Percentiles rank a stretch among this genome's conserved stretches.
Evolutionary conservation across 2,888 invertebrate genomes (phyloP).

Genomic region (Scaptomyza tumidula): DNA sequence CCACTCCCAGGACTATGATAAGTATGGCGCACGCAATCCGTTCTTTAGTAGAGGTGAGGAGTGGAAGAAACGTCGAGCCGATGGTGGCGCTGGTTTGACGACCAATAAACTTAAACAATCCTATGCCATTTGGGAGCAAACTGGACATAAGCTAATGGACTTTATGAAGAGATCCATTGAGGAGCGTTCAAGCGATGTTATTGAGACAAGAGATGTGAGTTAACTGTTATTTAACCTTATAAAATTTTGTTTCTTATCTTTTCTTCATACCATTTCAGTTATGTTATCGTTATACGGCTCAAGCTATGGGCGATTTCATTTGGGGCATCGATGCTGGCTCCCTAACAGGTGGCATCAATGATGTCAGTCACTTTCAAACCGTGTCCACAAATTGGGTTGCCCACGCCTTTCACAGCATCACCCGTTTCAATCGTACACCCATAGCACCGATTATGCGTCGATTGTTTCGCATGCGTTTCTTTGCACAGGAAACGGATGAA

Average conservation of each 20-base stretch:
- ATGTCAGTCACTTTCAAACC: constrained; percentile 48
- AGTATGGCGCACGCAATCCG: constrained; percentile 55
- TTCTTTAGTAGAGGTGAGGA: constrained; percentile 65
- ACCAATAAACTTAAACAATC: constrained; percentile 83
- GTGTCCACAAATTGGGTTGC: constrained; percentile 44
- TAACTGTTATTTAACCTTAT: neutral
- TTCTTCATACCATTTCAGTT: constrained; percentile 56
- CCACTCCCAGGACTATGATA: constrained; percentile 54
- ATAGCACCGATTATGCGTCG: constrained; percentile 58
- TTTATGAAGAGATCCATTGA: constrained; percentile 44
- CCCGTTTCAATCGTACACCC: constrained; percentile 47
- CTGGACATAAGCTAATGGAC: constrained; percentile 53
- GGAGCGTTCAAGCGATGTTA: constrained; percentile 33
- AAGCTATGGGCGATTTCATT: constrained; percentile 76
- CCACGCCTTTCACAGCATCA: constrained; percentile 44
- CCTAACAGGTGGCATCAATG: constrained; percentile 38
- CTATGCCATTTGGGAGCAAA: constrained; percentile 69
- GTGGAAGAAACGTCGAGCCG: constrained; percentile 85
- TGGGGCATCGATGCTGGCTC: constrained; percentile 81
- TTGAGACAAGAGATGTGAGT: constrained; percentile 77
- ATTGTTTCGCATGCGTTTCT: constrained; percentile 60
- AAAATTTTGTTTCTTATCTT: neutral
- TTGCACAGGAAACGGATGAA: constrained; percentile 86
- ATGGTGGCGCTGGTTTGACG: constrained; percentile 85
- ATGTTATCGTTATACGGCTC: constrained; percentile 70